phyloP scores from a whole-genome alignment of 2,797 vertebrate species.

The Nyctalus aviator region DNA sequence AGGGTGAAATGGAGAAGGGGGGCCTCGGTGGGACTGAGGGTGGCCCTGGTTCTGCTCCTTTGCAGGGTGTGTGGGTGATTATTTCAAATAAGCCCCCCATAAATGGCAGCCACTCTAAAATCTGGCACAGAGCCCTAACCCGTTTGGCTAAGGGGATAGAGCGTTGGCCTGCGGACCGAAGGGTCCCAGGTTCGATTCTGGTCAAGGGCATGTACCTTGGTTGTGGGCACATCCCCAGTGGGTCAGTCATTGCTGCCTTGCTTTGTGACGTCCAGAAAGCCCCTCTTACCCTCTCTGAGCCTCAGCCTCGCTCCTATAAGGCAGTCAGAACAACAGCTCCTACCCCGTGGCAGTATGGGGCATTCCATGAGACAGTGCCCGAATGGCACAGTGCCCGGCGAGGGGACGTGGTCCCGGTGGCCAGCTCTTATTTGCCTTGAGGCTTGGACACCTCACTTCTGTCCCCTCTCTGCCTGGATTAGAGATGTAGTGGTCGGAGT shows the following conservation, averaged over 20 bases:
- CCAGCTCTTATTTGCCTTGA: neutral
- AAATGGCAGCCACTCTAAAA: neutral
- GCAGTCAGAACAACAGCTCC: neutral
- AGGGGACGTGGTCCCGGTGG: neutral
- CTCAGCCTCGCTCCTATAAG: neutral
- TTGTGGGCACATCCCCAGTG: too few species aligned
- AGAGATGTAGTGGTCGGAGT: neutral
- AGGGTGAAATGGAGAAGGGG: neutral
- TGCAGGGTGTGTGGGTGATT: neutral
- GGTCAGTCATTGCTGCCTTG: neutral
- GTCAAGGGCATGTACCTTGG: too few species aligned
- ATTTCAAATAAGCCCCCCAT: neutral
- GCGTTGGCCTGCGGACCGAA: too few species aligned
- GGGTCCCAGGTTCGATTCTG: too few species aligned
- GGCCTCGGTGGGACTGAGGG: fast-evolving
- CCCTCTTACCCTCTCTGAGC: neutral
- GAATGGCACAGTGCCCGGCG: too few species aligned
- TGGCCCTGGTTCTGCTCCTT: neutral
- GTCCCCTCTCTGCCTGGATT: neutral
- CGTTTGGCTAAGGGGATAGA: too few species aligned
- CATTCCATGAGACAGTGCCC: fast-evolving
- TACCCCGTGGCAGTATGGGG: neutral
- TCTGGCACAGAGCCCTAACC: too few species aligned
- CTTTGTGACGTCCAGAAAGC: constrained; percentile 25
- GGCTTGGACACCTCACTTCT: neutral